Evolutionary conservation across 2,113 vertebrate genomes (phyloP).

Genomic region (Epinephelus moara): DNA sequence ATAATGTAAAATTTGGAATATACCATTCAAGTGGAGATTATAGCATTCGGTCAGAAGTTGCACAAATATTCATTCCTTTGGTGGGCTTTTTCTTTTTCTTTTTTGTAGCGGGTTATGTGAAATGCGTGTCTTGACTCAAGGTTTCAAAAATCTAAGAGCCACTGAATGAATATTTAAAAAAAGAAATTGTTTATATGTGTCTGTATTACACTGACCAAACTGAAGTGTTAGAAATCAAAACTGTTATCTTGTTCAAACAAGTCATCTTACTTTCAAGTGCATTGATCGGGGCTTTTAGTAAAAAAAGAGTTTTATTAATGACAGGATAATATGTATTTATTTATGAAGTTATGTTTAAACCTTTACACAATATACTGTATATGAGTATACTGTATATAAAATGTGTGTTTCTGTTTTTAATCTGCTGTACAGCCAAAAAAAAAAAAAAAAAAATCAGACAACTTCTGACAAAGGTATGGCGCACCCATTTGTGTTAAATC

Average conservation of each 20-base stretch:
- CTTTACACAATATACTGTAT: constrained; percentile 74
- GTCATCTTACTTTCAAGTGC: constrained; percentile 63
- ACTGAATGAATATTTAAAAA: constrained; percentile 46
- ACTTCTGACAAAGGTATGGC: constrained; percentile 58
- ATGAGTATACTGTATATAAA: constrained; percentile 72
- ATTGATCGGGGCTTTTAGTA: constrained; percentile 57
- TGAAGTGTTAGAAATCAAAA: constrained; percentile 59
- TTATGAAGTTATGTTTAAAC: constrained; percentile 75
- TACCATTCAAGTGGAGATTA: constrained; percentile 28
- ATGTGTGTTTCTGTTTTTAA: constrained; percentile 76
- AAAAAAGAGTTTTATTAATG: constrained; percentile 48
- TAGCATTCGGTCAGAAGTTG: constrained; percentile 45
- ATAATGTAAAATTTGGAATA: constrained; percentile 45
- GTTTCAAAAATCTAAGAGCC: constrained; percentile 46
- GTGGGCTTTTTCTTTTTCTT: constrained; percentile 37
- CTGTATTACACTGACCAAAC: constrained; percentile 64
- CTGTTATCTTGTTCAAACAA: constrained; percentile 40
- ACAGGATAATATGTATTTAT: constrained; percentile 73
- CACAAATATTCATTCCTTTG: constrained; percentile 48
- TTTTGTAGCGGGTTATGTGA: constrained; percentile 52
- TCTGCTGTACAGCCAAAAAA: constrained; percentile 66
- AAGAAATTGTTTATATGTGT: constrained; percentile 47
- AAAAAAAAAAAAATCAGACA: constrained; percentile 9
- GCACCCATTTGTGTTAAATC: constrained; percentile 66
- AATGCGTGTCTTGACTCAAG: constrained; percentile 38